Conservation (phyloP, 2,797 vertebrate genomes). For the Ciconia nigra region DNA sequence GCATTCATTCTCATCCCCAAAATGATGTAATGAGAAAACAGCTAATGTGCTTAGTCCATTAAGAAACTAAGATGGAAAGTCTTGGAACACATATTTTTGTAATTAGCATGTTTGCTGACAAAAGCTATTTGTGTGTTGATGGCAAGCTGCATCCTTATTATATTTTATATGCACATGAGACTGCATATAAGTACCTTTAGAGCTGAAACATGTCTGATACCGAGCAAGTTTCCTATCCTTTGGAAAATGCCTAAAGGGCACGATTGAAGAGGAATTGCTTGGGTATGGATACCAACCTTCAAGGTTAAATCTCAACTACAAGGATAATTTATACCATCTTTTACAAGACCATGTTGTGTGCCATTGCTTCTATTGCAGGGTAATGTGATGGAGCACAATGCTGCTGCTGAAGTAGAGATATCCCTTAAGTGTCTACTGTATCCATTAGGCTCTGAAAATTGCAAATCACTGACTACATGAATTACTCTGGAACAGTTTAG, state of each 20-base stretch:
- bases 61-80: background rate
- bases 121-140: conserved; percentile 7
- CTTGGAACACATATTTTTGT: background rate
- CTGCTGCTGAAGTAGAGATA: background rate
- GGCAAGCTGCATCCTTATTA: background rate
- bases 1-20: conserved; percentile 4
- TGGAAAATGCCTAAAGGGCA: background rate
- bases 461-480: background rate
- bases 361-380: background rate
- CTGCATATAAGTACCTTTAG: background rate
- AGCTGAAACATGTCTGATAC: background rate
- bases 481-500: conserved; percentile 17
- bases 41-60: background rate
- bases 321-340: background rate
- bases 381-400: background rate
- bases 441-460: conserved; percentile 5
- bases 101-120: conserved; percentile 37
- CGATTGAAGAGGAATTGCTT: background rate
- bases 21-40: conserved; percentile 57
- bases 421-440: background rate
- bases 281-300: background rate
- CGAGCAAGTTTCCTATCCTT: background rate
- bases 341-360: background rate
- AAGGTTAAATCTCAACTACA: background rate
- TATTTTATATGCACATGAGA: background rate